Base-by-base conservation (phyloP, 2,888 invertebrate genomes). In the Gastracanthus pulcherrimus region DNA sequence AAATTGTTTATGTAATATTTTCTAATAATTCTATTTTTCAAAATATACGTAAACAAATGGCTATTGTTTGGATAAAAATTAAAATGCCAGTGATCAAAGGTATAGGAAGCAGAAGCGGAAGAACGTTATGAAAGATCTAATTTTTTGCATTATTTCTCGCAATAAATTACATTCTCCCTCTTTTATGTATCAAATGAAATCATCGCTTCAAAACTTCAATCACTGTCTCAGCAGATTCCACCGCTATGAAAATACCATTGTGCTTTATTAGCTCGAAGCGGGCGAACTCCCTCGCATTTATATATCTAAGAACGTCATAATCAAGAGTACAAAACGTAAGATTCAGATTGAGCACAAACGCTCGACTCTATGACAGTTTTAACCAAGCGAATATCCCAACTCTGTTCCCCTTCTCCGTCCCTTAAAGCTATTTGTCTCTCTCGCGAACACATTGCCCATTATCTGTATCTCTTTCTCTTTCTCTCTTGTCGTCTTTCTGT, bases 361-460 rank as follows among this genome's bases (percentile, higher is more conserved):
- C 78, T 38, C 69, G 23, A 77, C 72, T 77, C 74, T 77, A 77
- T 81, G 74, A 77, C 74, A 80, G 77, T 79, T 84, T 84, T 83
- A 81, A 75, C 80, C 81, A 70, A 72, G 58, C 75, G 64, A 83
- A 58, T 83, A 80, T 84, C 81, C 71, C 66, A 81, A 82, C 82
- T 75, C 58, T 76, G 67, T 26, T 48, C 64, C 76, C 74, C 72
- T 66, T 77, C 66, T 34, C 55, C 67, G 70, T 69, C 81, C 83
- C 72, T 38, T 67, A 36, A 31, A 69, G 48, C 41, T 26, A 69
- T 81, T 64, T 74, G 48, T 26, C 16, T 45, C 75, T 76, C 71
- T 72, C 48, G 19, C 13, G n/a, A 34, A 16, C 48, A 38, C 19
- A 31, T 13, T 34, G 11, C 34, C 7, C 51, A 31, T 60, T 62